Evolutionary conservation across 2,888 invertebrate genomes (phyloP).

Genomic region (Eupithecia tripunctaria): DNA sequence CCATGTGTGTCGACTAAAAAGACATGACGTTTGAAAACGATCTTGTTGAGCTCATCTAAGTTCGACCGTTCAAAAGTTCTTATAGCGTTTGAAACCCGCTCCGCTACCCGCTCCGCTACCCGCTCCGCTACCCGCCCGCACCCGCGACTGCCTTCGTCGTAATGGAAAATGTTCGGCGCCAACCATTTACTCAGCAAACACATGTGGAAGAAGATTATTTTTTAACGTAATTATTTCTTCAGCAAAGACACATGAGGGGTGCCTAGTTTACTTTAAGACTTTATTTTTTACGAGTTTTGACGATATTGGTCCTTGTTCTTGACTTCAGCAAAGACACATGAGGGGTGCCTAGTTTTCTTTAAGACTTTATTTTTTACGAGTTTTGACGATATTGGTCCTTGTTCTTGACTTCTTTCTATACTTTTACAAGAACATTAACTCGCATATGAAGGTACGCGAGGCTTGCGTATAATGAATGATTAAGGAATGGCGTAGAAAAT

Average conservation of each 20-base stretch:
- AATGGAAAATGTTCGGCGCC: conserved; percentile 29
- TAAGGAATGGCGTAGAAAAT: not conserved
- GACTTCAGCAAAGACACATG: not conserved
- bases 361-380: not conserved
- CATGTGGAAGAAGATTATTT: conserved; percentile 5
- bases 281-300: not conserved
- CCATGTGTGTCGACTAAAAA: too few relatives aligned
- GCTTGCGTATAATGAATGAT: not conserved
- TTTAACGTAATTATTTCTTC: conserved; percentile 6
- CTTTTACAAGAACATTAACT: not conserved
- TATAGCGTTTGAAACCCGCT: not conserved
- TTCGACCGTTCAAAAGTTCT: not conserved
- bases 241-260: not conserved
- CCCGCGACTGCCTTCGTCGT: conserved; percentile 29
- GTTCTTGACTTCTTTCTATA: not conserved
- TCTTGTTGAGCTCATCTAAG: not conserved
- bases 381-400: not conserved
- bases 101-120: too few relatives aligned
- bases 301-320: not conserved
- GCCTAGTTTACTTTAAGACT: not conserved
- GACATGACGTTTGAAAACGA: not conserved
- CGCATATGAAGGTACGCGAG: not conserved
- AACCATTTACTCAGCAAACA: not conserved
- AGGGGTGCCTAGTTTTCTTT: not conserved
- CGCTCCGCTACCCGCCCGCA: conserved; percentile 17